phyloP scores from a whole-genome alignment of 2,797 vertebrate species.

The Sebastes variabilis region DNA sequence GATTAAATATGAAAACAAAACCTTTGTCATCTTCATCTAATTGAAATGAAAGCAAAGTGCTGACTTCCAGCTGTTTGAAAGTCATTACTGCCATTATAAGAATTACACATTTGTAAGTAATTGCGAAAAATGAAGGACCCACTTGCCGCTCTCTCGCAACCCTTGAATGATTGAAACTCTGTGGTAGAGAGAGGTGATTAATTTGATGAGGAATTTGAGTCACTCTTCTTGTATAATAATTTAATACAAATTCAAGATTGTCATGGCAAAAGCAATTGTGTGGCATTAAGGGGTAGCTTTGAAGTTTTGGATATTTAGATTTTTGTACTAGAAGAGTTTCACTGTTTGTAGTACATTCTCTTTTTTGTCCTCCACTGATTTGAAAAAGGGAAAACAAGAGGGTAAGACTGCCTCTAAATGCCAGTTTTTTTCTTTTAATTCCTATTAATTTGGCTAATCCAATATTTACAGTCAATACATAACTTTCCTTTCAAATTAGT shows the following conservation, averaged over 20 bases:
- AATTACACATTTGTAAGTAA: conserved; percentile 12
- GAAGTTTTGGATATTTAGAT: neutral
- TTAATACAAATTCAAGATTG: neutral
- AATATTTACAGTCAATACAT: neutral
- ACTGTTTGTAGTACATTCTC: neutral
- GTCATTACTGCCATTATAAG: conserved; percentile 12
- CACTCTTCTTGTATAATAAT: neutral
- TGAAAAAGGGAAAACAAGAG: neutral
- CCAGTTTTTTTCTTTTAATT: neutral
- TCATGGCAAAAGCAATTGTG: neutral
- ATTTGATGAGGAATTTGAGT: neutral
- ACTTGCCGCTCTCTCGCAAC: neutral
- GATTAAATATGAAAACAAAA: neutral
- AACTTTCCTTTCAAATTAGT: neutral
- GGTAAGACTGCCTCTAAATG: no score
- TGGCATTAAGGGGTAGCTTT: neutral
- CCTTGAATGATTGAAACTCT: neutral
- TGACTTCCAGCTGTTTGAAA: conserved; percentile 31
- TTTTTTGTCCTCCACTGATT: neutral
- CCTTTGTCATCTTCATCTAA: neutral
- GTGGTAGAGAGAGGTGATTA: neutral
- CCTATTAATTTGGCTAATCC: neutral
- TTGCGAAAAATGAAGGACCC: conserved; percentile 10
- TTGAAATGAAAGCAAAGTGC: conserved; percentile 19
- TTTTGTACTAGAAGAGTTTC: neutral